phyloP scores from a whole-genome alignment of 1,140 invertebrate species.

The Platorchestia sp. region DNA sequence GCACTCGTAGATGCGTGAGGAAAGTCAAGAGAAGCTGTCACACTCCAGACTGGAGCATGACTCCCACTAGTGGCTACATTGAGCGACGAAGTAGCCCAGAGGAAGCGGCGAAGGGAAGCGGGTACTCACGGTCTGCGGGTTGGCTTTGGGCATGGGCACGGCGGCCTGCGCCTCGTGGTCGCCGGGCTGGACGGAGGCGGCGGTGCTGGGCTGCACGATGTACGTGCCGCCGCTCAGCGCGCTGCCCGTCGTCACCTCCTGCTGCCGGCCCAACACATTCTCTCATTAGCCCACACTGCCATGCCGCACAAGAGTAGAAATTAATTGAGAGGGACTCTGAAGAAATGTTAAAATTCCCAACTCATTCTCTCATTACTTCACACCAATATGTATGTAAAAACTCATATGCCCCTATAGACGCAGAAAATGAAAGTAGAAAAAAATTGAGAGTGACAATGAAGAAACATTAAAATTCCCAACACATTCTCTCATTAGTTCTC shows the following conservation, averaged over 20 bases:
- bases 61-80: not conserved
- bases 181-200: not conserved
- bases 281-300: not conserved
- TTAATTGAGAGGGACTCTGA: too few relatives aligned
- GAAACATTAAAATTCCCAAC: too few relatives aligned
- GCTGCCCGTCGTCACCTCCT: not conserved
- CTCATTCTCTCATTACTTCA: too few relatives aligned
- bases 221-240: not conserved
- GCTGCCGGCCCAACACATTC: not conserved
- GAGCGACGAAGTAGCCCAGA: not conserved
- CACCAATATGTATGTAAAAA: too few relatives aligned
- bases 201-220: constrained; percentile 24
- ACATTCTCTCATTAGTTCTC: too few relatives aligned
- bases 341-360: too few relatives aligned
- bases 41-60: not conserved
- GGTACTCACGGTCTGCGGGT: constrained; percentile 47
- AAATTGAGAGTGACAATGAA: too few relatives aligned
- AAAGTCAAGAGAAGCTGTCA: not conserved
- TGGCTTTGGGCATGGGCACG: constrained; percentile 39
- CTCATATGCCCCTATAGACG: too few relatives aligned
- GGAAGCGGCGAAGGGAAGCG: not conserved
- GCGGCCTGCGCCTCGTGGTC: not conserved
- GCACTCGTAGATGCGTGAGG: not conserved
- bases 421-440: too few relatives aligned
- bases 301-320: too few relatives aligned